Percentiles rank a stretch among this genome's conserved stretches.
Evolutionary conservation across 2,797 vertebrate species (phyloP).

Genomic region (Acanthurus leucopareius): DNA sequence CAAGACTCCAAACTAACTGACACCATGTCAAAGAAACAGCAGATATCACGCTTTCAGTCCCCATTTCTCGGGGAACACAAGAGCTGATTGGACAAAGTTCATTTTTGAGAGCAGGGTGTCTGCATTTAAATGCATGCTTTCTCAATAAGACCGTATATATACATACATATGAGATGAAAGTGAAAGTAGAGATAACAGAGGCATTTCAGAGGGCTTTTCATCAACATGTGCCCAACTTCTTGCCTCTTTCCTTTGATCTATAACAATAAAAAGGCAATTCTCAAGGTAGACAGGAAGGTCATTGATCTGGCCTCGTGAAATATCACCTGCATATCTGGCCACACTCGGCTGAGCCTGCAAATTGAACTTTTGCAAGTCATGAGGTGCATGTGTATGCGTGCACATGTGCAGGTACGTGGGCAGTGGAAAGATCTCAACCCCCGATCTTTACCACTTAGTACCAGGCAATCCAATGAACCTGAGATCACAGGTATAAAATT

Average conservation of each 20-base stretch:
- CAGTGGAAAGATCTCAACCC: constrained; percentile 4
- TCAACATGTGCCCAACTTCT: constrained; percentile 46
- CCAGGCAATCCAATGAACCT: constrained; percentile 60
- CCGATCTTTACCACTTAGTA: constrained; percentile 11
- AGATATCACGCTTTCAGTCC: no score
- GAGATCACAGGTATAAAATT: constrained; percentile 57
- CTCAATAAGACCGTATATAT: neutral
- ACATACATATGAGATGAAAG: constrained; percentile 17
- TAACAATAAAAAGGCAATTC: constrained; percentile 73
- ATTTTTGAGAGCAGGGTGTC: no score
- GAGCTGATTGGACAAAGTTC: no score
- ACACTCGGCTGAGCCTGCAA: constrained; percentile 56
- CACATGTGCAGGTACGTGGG: constrained; percentile 20
- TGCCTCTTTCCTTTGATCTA: constrained; percentile 60
- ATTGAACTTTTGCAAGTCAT: constrained; percentile 53
- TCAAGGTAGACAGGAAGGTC: constrained; percentile 58
- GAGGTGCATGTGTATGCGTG: constrained; percentile 21
- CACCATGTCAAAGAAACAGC: no score
- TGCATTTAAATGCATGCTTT: no score
- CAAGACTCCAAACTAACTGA: no score
- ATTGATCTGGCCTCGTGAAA: constrained; percentile 70
- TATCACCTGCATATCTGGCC: constrained; percentile 65
- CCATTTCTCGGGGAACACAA: no score
- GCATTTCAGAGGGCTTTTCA: constrained; percentile 35
- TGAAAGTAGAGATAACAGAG: constrained; percentile 42